Evolutionary conservation across 2,113 vertebrate genomes (phyloP).

Genomic region (human): GRCh38 chr7:73351501-73352000

Average conservation of each 20-base stretch:
- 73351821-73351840: not conserved
- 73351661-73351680: not conserved
- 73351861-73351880: not conserved
- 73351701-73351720: not conserved
- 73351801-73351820: not conserved
- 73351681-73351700: not conserved
- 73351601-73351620: not conserved
- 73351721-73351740: not conserved
- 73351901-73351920: not conserved
- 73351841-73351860: not conserved
- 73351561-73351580: conserved; percentile 62
- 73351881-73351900: not conserved
- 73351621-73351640: conserved; percentile 24
- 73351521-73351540: conserved; percentile 47
- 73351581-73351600: conserved; percentile 17
- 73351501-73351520: conserved; percentile 23
- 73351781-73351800: not conserved
- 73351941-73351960: not conserved
- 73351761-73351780: not conserved
- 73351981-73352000: too few relatives aligned
- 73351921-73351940: not conserved
- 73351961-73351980: not conserved
- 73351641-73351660: not conserved
- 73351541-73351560: conserved; percentile 20
- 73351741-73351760: not conserved